These are phyloP conservation scores for Diogma glabrata DNA, from an alignment of 2,888 invertebrate species.

Conservation along the genomic window DNA sequence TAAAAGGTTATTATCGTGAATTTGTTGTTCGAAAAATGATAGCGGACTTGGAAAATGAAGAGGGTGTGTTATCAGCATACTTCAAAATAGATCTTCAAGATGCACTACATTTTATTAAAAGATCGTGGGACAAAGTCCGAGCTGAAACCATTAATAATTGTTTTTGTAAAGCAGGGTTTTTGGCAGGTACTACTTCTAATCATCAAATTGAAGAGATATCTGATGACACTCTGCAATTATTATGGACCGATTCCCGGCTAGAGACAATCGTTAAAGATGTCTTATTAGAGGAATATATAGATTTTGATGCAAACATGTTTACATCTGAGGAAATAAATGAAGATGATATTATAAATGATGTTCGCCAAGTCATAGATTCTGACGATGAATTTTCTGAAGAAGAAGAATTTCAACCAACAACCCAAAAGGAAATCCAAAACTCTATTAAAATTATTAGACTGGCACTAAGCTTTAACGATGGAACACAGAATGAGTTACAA, in stretches of 20 bases:
- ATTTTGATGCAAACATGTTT: background rate
- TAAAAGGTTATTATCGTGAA: background rate
- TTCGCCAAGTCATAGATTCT: too few species aligned
- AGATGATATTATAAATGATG: background rate
- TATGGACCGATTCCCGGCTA: background rate
- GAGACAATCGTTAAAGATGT: background rate
- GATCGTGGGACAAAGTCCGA: background rate
- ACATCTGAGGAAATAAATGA: background rate
- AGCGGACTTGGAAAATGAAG: background rate
- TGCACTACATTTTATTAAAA: background rate
- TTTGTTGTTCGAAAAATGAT: background rate
- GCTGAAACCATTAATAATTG: background rate
- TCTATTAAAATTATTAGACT: too few species aligned
- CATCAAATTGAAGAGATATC: background rate
- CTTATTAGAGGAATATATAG: background rate
- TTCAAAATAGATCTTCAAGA: background rate
- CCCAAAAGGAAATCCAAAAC: too few species aligned
- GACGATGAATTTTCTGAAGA: too few species aligned
- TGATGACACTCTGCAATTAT: background rate
- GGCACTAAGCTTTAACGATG: too few species aligned
- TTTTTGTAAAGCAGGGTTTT: background rate
- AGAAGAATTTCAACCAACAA: too few species aligned
- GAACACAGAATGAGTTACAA: too few species aligned
- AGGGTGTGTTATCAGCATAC: background rate
- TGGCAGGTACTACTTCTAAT: background rate